These are phyloP conservation scores for Clarias magur DNA, from an alignment of 2,113 vertebrate species.

Conservation along the genomic window DNA sequence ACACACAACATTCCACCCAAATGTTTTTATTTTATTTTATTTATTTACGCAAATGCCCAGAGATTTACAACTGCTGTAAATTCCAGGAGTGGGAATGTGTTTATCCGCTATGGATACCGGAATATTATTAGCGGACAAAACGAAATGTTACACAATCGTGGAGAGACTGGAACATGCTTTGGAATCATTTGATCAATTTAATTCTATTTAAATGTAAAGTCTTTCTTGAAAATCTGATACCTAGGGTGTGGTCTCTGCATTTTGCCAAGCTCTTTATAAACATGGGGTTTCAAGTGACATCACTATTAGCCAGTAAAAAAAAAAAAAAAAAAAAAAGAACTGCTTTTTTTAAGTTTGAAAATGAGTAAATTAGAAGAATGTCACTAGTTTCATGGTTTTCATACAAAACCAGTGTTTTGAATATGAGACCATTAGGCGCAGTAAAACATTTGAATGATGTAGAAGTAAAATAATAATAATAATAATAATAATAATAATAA, in stretches of 20 bases:
- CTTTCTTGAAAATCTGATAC: neutral
- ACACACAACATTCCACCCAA: slow-evolving; percentile 15
- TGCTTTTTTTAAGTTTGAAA: neutral
- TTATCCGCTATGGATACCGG: neutral
- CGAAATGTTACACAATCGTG: neutral
- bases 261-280: neutral
- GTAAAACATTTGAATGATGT: too few species aligned
- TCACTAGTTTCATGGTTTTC: neutral
- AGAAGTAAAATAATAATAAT: too few species aligned
- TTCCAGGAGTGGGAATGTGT: neutral
- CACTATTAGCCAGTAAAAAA: neutral
- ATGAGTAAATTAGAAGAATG: neutral
- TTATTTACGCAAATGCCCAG: neutral
- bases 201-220: neutral
- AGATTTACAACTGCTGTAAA: neutral
- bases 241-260: too few species aligned
- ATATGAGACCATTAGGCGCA: neutral
- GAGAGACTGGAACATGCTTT: neutral
- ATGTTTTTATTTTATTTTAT: neutral
- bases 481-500: too few species aligned
- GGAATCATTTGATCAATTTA: neutral
- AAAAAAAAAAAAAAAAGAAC: too few species aligned
- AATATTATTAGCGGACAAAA: neutral
- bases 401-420: neutral
- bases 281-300: neutral